Percentiles rank a stretch among this genome's conserved stretches.
Conservation (phyloP, 1,140 invertebrate species). For the Eumeta japonica region DNA sequence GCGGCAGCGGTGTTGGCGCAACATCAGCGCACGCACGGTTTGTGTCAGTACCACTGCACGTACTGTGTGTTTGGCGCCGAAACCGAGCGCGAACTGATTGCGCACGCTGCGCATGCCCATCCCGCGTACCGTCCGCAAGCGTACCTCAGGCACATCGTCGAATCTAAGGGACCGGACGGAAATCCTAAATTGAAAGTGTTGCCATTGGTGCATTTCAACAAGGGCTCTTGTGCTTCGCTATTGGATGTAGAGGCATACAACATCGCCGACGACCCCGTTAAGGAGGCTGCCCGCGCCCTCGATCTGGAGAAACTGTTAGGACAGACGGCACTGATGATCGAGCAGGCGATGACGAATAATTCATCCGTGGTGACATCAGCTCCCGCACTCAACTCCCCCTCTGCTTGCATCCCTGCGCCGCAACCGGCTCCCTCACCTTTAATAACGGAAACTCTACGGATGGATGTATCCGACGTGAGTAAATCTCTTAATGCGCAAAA, state of each 20-base stretch:
- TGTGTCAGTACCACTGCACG: constrained; percentile 42
- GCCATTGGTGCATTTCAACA: constrained; percentile 34
- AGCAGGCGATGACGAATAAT: no score
- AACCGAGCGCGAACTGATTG: constrained; percentile 57
- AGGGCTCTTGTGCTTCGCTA: no score
- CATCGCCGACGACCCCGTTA: constrained; percentile 32
- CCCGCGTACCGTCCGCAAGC: constrained; percentile 53
- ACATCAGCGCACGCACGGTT: constrained; percentile 33
- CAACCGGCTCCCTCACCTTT: no score
- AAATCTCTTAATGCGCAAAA: no score
- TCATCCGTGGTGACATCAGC: no score
- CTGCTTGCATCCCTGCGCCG: no score
- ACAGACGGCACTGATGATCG: constrained; percentile 11
- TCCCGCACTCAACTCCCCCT: no score
- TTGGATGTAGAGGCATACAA: no score
- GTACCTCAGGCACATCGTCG: constrained; percentile 35
- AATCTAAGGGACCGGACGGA: no score
- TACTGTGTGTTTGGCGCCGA: constrained; percentile 41
- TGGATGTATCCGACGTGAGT: no score
- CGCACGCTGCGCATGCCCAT: constrained; percentile 61
- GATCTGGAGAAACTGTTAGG: constrained; percentile 43
- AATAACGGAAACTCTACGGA: no score
- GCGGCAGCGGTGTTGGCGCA: constrained; percentile 17
- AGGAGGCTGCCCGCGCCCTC: constrained; percentile 36
- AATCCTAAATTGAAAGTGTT: constrained; percentile 22